phyloP scores from a whole-genome alignment of 2,797 vertebrate genomes.

The Furcifer pardalis region DNA sequence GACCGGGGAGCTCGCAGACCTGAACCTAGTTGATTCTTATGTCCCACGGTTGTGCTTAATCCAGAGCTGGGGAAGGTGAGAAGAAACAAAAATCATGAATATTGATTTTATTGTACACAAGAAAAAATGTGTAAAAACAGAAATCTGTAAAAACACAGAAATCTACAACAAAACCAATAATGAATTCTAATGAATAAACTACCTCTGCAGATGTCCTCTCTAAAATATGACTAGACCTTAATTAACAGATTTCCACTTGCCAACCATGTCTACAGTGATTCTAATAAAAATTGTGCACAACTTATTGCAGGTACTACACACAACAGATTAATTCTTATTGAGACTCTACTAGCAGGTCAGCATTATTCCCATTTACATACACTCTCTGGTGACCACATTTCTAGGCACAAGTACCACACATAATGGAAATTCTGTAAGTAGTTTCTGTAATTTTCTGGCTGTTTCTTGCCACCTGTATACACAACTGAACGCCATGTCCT shows the following conservation, averaged over 20 bases:
- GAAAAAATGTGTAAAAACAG: neutral
- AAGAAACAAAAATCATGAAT: neutral
- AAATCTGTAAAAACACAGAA: neutral
- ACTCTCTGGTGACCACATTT: no score
- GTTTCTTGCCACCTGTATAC: no score
- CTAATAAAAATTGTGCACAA: no score
- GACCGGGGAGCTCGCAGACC: slow-evolving; percentile 17
- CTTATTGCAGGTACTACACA: no score
- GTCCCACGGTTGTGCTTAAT: neutral
- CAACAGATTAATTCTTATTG: neutral
- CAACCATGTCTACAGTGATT: neutral
- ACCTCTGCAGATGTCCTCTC: neutral
- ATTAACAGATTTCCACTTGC: neutral
- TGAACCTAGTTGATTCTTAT: slow-evolving; percentile 5
- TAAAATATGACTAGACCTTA: neutral
- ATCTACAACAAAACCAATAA: neutral
- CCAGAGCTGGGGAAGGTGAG: neutral
- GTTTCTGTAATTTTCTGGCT: no score
- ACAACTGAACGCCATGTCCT: no score
- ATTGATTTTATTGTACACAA: neutral
- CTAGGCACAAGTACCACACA: no score
- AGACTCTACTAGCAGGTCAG: neutral
- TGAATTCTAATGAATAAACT: no score
- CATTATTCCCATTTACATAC: neutral
- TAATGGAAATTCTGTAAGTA: no score